Evolutionary conservation across 1,140 invertebrate genomes (phyloP), one percentile per base, ranked within the genome.

Genomic region (Linepithema humile): DNA sequence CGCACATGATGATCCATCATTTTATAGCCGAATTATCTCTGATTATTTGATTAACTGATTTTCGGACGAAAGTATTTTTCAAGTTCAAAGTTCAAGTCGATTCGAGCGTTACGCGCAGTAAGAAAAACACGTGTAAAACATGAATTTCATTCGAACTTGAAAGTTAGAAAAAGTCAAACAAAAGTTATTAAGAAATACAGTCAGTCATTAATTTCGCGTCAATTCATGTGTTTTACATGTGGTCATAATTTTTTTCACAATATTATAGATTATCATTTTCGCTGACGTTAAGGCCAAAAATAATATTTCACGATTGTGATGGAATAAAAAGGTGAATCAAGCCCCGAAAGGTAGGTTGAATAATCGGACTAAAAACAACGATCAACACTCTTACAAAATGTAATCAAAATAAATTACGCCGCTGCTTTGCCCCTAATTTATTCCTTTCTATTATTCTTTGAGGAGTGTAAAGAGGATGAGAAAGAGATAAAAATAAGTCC

Each of bases 361-460:
- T 69, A 23, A 43, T 60, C 26, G 45, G 29, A 17, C 40, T n/a
- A 50, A 62, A 72, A 83, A 73, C 67, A 73, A 83, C 12, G n/a
- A 53, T 38, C 20, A 4, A 74, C 0, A 48, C 43, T 50, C 10
- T 15, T 43, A 48, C 5, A 12, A 43, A 29, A 59, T n/a, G 40
- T 59, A 67, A 45, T 20, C 53, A 29, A 69, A 35, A 69, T 69
- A 53, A 85, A 38, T 62, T 78, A 70, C 10, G 29, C 40, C 32
- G n/a, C 3, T 17, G 17, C 38, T 40, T 43, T 53, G 48, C 67
- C 32, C 35, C n/a, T 82, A 85, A 85, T 73, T 86, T 85, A 86
- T 85, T 53, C 48, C 60, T 85, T 45, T 20, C 83, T 65, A 82
- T 38, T 38, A 40, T 32, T 80, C 59, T 35, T 15, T 10, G 15